A percentile compares a stretch with the other conserved stretches of the same genome.
Conservation (phyloP, 2,797 vertebrate genomes). For the Garrulus glandarius region DNA sequence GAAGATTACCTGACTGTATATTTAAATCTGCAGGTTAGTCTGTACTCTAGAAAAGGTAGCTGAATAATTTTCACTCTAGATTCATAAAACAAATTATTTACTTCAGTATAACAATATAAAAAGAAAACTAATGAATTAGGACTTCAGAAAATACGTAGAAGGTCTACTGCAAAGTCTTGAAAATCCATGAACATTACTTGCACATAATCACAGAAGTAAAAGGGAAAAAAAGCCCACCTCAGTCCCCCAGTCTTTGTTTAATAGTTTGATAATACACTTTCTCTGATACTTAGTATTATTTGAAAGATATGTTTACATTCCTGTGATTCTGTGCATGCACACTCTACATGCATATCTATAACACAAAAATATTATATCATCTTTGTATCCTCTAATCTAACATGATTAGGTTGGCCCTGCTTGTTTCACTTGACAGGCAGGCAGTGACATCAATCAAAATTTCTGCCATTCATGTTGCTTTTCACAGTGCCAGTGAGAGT, state of each 20-base stretch:
- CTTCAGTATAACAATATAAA: background rate
- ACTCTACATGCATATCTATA: constrained; percentile 2
- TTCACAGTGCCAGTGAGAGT: constrained; percentile 6
- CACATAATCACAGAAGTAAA: background rate
- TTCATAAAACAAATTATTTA: background rate
- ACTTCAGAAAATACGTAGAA: background rate
- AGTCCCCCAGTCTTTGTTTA: background rate
- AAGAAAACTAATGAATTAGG: background rate
- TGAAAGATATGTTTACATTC: constrained; percentile 14
- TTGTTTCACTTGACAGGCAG: constrained; percentile 67
- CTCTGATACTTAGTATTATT: background rate
- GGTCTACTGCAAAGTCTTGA: background rate
- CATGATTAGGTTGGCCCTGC: constrained; percentile 64
- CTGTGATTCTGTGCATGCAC: constrained; percentile 1
- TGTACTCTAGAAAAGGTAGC: background rate
- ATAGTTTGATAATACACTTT: background rate
- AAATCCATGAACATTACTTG: background rate
- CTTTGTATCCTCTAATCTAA: constrained; percentile 46
- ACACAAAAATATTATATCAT: constrained; percentile 47
- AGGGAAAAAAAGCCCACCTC: background rate
- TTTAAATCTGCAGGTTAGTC: background rate
- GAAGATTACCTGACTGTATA: background rate
- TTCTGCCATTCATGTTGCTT: constrained; percentile 63
- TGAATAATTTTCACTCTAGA: background rate
- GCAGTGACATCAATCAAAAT: constrained; percentile 68